Evolutionary conservation across 2,797 vertebrate species (phyloP).

Genomic region (Enteromius viviparus): DNA sequence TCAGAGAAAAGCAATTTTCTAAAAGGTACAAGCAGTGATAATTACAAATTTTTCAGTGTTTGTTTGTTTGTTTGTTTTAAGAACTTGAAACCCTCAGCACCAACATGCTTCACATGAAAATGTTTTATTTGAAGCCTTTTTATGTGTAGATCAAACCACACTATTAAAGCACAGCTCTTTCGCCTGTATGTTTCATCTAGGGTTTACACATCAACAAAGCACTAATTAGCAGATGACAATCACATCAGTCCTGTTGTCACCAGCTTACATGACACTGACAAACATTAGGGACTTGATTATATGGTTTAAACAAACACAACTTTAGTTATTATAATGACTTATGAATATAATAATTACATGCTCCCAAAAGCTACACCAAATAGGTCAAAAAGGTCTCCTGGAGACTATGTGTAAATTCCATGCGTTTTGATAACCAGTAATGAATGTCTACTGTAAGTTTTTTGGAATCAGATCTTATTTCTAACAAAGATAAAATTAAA

Average conservation of each 20-base stretch:
- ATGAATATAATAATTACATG: conserved; percentile 23
- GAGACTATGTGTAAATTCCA: conserved; percentile 15
- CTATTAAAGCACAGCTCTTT: conserved; percentile 4
- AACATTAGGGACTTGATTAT: conserved; percentile 5
- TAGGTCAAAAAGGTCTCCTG: background rate
- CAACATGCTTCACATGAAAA: background rate
- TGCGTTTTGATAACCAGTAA: background rate
- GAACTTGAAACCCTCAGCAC: background rate
- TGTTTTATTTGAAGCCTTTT: conserved; percentile 11
- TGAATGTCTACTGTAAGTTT: background rate
- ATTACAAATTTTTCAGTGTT: background rate
- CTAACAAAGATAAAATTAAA: too few species aligned
- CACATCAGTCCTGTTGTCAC: conserved; percentile 25
- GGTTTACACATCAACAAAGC: conserved; percentile 22
- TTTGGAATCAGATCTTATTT: too few species aligned
- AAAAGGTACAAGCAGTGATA: background rate
- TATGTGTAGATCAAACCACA: conserved; percentile 23
- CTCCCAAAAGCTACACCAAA: conserved; percentile 12
- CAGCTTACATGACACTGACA: conserved; percentile 29
- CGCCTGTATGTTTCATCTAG: conserved; percentile 17
- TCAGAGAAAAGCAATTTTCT: background rate
- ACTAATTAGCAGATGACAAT: conserved; percentile 36
- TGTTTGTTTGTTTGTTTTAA: background rate
- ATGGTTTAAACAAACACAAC: conserved; percentile 26
- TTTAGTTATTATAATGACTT: conserved; percentile 24